Evolutionary conservation across 2,797 vertebrate genomes (phyloP), one percentile per base, ranked within the genome.

Genomic region (Acipenser ruthenus): DNA sequence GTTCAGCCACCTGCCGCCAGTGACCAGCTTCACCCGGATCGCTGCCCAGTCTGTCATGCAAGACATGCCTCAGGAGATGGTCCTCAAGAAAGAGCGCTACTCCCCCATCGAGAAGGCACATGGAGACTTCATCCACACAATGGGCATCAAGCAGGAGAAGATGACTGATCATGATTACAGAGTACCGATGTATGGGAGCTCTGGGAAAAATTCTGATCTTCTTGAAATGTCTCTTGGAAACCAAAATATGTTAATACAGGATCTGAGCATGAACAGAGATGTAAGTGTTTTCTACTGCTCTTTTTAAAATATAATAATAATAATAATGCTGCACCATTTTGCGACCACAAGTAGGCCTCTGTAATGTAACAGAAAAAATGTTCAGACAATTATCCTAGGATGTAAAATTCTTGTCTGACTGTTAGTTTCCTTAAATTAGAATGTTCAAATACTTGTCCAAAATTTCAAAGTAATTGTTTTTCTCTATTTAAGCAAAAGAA

Each of bases 1-100:
- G 94, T 97, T 99, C 87, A 98, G 94, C 85, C 96, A 97, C 87
- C 90, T 99, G 70, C 96, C 96, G 60, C 96, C 96, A 37, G 94
- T 99, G 85, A 93, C 95, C 89, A 96, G 94, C 88, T 98, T 99
- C 79, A 91, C 95, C 11, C 91, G 94, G 67, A 89, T 95, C 75
- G 86, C 94, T 71, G 88, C 92, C 65, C 85, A 91, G 86, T 88
- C 93, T 6, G 89, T 92, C 71, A 91, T 87, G 85, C 83, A 82
- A 3, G 89, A 89, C 74, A 78, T 90, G 80, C 88, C 93, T 70
- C 95, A 94, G 84, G 95, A 98, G 87, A 89, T 96, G 94, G 93
- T 95, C 84, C 90, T 99, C 72, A 98, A 98, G 84, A 98, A 98
- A 79, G 96, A 99, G 80, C 90, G 93, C 0, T 86, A 94, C 85